A percentile compares a stretch with the other conserved stretches of the same genome.
Conservation (phyloP, 2,113 vertebrate species). For the Nansenia antarctica region DNA sequence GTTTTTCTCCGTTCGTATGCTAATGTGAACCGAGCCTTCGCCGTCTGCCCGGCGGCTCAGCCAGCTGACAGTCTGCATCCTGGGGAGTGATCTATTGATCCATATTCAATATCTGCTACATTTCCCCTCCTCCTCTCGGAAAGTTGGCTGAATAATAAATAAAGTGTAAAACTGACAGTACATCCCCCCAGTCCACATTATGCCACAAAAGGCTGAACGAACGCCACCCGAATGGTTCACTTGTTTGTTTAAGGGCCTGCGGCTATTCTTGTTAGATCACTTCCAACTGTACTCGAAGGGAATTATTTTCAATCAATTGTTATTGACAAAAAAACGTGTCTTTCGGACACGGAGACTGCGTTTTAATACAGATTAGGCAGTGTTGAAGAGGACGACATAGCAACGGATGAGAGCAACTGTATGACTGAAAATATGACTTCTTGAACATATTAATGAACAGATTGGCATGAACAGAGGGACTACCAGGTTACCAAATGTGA, state of each 20-base stretch:
- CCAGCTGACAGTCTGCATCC: constrained; percentile 73
- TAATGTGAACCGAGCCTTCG: constrained; percentile 67
- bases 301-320: not conserved
- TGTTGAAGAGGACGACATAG: not conserved
- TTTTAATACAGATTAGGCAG: not conserved
- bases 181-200: constrained; percentile 49
- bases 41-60: constrained; percentile 66
- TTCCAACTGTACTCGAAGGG: not conserved
- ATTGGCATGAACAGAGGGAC: constrained; percentile 4
- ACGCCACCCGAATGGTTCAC: too few species aligned
- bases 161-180: constrained; percentile 63
- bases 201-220: constrained; percentile 30
- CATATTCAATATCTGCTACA: constrained; percentile 75
- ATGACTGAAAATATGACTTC: not conserved
- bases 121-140: constrained; percentile 61
- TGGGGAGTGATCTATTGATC: constrained; percentile 77
- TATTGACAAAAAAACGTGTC: not conserved
- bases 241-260: not conserved
- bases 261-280: not conserved
- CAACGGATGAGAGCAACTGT: not conserved
- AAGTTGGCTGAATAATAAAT: constrained; percentile 72
- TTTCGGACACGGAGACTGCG: not conserved
- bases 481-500: too few species aligned
- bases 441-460: too few species aligned
- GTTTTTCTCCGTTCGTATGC: constrained; percentile 68